Evolutionary conservation across 2,888 invertebrate genomes (phyloP).

Genomic region (Limnephilus lunatus): DNA sequence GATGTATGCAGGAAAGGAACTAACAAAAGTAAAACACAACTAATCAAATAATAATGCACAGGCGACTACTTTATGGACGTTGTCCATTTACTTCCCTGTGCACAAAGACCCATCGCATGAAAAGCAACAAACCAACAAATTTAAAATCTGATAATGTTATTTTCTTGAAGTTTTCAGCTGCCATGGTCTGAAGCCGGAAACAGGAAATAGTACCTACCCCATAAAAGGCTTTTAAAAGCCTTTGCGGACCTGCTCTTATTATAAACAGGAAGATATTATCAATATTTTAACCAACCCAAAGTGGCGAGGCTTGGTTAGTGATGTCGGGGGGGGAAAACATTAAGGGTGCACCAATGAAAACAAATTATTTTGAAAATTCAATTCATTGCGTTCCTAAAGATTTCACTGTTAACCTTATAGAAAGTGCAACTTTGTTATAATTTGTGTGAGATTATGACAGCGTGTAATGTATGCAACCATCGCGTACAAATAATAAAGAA

Average conservation of each 20-base stretch:
- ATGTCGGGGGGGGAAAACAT: neutral
- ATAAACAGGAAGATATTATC: neutral
- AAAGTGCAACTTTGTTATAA: too few relatives aligned
- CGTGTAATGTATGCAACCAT: too few relatives aligned
- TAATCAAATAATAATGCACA: too few relatives aligned
- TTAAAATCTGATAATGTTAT: neutral
- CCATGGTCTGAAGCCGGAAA: neutral
- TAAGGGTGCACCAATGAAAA: neutral
- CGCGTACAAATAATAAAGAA: too few relatives aligned
- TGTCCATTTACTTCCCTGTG: too few relatives aligned
- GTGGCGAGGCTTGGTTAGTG: neutral
- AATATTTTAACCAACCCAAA: neutral
- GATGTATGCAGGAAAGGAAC: too few relatives aligned
- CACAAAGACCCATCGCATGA: neutral
- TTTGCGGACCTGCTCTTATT: neutral
- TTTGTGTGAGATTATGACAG: too few relatives aligned
- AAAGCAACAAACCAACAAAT: neutral
- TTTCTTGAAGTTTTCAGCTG: neutral
- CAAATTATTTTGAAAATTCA: too few relatives aligned
- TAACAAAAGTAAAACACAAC: too few relatives aligned
- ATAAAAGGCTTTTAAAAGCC: slow-evolving; percentile 6
- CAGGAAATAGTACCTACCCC: neutral
- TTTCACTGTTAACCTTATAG: too few relatives aligned
- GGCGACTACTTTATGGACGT: too few relatives aligned
- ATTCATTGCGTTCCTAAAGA: too few relatives aligned